phyloP scores from a whole-genome alignment of 2,888 invertebrate species.

The Leucoma salicis region DNA sequence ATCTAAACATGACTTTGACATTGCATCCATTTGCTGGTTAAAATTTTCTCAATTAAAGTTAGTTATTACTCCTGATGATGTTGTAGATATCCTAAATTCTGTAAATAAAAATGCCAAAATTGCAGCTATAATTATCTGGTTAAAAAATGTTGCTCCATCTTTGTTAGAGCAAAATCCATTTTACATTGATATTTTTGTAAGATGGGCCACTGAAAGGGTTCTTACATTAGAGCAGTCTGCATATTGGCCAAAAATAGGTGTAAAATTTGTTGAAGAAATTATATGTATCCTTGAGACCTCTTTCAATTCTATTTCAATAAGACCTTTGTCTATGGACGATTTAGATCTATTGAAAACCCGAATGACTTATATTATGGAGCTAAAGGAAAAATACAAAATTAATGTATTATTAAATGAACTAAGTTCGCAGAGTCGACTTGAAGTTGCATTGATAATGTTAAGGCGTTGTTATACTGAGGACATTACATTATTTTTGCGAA shows the following conservation, averaged over 20 bases:
- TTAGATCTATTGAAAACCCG: conserved; percentile 65
- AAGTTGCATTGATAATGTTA: conserved; percentile 73
- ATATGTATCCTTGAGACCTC: conserved; percentile 59
- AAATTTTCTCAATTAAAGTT: conserved; percentile 64
- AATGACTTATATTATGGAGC: conserved; percentile 63
- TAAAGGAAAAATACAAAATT: conserved; percentile 74
- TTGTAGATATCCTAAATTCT: conserved; percentile 60
- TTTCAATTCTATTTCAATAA: conserved; percentile 58
- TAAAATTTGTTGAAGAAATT: conserved; percentile 69
- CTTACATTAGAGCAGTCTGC: conserved; percentile 68
- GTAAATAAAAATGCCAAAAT: conserved; percentile 69
- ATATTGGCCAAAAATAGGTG: conserved; percentile 78
- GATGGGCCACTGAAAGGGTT: conserved; percentile 73
- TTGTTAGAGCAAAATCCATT: conserved; percentile 70
- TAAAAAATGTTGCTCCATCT: conserved; percentile 68
- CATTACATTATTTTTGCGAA: conserved; percentile 59
- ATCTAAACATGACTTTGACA: conserved; percentile 66
- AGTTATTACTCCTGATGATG: conserved; percentile 45
- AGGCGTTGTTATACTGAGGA: conserved; percentile 78
- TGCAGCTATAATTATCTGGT: conserved; percentile 68
- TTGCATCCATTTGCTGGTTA: conserved; percentile 73
- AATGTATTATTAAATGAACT: conserved; percentile 69
- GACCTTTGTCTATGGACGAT: conserved; percentile 72
- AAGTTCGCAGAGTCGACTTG: conserved; percentile 63
- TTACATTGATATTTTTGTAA: conserved; percentile 69